phyloP scores from a whole-genome alignment of 1,140 invertebrate species.

The Zaprionus vittiger region DNA sequence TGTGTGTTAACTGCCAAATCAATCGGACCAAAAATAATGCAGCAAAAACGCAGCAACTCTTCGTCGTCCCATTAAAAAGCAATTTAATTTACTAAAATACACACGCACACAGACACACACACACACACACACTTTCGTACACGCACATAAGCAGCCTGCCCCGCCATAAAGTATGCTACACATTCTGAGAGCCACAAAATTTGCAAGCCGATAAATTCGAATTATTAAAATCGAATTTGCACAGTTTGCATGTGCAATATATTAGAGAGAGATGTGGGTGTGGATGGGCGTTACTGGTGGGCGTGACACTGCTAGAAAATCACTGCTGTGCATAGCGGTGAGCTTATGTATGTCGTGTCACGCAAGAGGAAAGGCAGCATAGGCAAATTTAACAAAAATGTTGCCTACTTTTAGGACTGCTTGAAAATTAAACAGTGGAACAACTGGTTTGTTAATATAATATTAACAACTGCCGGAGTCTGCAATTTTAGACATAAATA shows the following conservation, averaged over 20 bases:
- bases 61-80: conserved; percentile 62
- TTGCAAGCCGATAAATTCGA: conserved; percentile 69
- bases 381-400: background rate
- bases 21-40: conserved; percentile 56
- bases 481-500: background rate
- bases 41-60: conserved; percentile 40
- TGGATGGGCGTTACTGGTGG: background rate
- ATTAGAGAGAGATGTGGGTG: background rate
- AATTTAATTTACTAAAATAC: conserved; percentile 66
- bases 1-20: conserved; percentile 70
- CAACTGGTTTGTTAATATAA: background rate
- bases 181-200: conserved; percentile 57
- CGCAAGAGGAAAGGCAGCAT: background rate
- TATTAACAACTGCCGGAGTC: too few relatives aligned
- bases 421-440: background rate
- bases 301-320: conserved; percentile 16
- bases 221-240: conserved; percentile 81
- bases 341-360: conserved; percentile 8
- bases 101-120: background rate
- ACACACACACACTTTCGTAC: background rate
- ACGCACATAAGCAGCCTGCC: background rate
- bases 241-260: conserved; percentile 31
- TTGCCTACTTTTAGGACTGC: background rate
- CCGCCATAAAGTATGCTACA: conserved; percentile 38
- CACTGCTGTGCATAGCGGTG: background rate